These are phyloP conservation scores for Nanorana parkeri DNA, from an alignment of 2,113 vertebrate genomes.

Conservation along the genomic window DNA sequence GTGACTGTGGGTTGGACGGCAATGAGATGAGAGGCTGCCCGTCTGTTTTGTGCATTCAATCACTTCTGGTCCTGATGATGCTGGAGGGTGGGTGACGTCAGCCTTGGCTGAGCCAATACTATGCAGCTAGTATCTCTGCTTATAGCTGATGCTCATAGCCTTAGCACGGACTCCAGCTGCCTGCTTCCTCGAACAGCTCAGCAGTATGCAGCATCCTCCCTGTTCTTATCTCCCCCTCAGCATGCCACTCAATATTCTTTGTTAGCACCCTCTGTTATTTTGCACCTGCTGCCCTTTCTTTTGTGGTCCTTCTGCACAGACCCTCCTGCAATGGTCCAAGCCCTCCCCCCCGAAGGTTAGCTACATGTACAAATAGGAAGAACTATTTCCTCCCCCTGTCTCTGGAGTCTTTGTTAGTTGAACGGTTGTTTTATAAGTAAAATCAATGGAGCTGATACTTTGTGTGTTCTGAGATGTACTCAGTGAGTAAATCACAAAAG, in stretches of 20 bases:
- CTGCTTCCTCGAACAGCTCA: constrained; percentile 3
- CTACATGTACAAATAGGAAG: not conserved
- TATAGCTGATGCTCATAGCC: constrained; percentile 50
- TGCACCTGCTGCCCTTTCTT: not conserved
- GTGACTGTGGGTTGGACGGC: constrained; percentile 37
- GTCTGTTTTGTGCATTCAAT: constrained; percentile 49
- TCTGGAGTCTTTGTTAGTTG: too few relatives aligned
- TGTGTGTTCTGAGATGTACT: too few relatives aligned
- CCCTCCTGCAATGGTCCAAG: constrained; percentile 27
- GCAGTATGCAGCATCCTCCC: constrained; percentile 42
- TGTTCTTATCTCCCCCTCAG: constrained; percentile 39
- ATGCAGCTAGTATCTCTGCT: constrained; percentile 42
- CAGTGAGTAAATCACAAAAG: too few relatives aligned
- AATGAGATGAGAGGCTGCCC: constrained; percentile 52
- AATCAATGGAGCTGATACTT: too few relatives aligned
- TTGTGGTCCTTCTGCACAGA: constrained; percentile 13
- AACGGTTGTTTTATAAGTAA: too few relatives aligned
- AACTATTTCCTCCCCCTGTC: not conserved
- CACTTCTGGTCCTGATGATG: constrained; percentile 51
- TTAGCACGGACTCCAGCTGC: constrained; percentile 39
- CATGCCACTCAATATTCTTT: constrained; percentile 55
- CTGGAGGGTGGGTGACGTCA: constrained; percentile 50
- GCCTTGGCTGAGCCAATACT: constrained; percentile 43
- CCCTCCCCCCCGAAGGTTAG: too few relatives aligned
- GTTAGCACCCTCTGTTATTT: constrained; percentile 37